Evolutionary conservation across 2,113 vertebrate genomes (phyloP).

Genomic region (Sylvilagus bachmani): DNA sequence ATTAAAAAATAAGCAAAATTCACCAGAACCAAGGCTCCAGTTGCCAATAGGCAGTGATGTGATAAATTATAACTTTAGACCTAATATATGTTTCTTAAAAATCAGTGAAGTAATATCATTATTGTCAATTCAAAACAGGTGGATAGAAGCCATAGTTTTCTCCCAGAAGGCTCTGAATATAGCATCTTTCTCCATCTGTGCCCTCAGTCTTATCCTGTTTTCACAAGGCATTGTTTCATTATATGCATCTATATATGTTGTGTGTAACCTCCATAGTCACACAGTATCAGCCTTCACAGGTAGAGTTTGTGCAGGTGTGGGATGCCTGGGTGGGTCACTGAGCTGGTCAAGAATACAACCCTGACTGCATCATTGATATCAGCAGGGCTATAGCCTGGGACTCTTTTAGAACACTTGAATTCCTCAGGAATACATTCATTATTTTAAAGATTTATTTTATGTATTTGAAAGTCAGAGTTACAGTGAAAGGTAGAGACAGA

Average conservation of each 20-base stretch:
- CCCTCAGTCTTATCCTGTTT: constrained; percentile 4
- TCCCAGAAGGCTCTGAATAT: background rate
- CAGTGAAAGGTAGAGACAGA: too few relatives aligned
- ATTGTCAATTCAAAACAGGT: background rate
- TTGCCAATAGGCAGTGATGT: background rate
- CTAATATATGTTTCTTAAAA: constrained; percentile 20
- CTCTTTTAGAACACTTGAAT: background rate
- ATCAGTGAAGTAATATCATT: background rate
- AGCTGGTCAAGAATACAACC: background rate
- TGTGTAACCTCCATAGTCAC: background rate
- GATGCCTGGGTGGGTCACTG: background rate
- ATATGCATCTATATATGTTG: background rate
- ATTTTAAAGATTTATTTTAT: background rate
- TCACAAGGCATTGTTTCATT: background rate
- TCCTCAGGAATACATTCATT: background rate
- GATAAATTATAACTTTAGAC: background rate
- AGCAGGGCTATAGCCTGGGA: background rate
- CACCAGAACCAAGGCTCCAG: background rate
- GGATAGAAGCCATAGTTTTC: background rate
- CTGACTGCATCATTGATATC: background rate
- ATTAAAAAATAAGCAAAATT: background rate
- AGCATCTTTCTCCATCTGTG: background rate
- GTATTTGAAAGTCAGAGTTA: too few relatives aligned
- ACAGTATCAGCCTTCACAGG: background rate
- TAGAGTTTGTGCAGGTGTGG: background rate